Base-by-base conservation (phyloP, 2,888 invertebrate genomes). In the Platycheirus rosarum region DNA sequence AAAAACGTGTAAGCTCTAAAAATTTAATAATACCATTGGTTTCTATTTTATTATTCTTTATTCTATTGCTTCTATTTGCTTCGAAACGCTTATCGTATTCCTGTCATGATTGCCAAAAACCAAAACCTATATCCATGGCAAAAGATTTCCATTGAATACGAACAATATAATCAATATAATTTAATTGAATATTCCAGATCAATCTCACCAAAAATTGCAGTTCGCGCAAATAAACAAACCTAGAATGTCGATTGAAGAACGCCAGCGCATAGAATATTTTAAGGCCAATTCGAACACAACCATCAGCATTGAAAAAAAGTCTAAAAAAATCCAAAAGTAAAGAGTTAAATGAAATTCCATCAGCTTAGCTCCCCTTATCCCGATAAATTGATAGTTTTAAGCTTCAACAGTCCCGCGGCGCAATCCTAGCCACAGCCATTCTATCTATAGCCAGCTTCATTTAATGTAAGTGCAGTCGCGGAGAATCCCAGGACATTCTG, bases 291-390 rank as follows among this genome's bases (percentile, higher is more conserved):
- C 57, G 40, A 57, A 57, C n/a, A 20, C 53, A 35, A 53, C 18
- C 32, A 16, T 6, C 42, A 42, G 13, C 8, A 44, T 9, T 11
- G 5, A 16, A 20, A 13, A 37, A 37, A 20, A n/a, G n/a, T n/a
- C n/a, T n/a, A n/a, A 40, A 42, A 69, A 23, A 55, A 55, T 13
- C 7, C 40, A 74, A 78, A 69, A 20, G 62, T 68, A 74, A 78
- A 78, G 68, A 78, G 71, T 44, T 51, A 66, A 73, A 73, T 53
- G 73, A 78, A 71, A 42, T 46, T 44, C 71, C 40, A 51, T 68
- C 55, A 42, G 79, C 68, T 79, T 79, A 79, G 53, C 62, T 32
- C 48, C 14, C 62, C 63, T n/a, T 62, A 68, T 68, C 68, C 62
- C 74, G 46, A 44, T 53, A 44, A 44, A 60, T 60, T 55, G 74